A percentile compares a stretch with the other conserved stretches of the same genome.
phyloP scores from a whole-genome alignment of 2,113 vertebrate genomes.

The Abramis brama region DNA sequence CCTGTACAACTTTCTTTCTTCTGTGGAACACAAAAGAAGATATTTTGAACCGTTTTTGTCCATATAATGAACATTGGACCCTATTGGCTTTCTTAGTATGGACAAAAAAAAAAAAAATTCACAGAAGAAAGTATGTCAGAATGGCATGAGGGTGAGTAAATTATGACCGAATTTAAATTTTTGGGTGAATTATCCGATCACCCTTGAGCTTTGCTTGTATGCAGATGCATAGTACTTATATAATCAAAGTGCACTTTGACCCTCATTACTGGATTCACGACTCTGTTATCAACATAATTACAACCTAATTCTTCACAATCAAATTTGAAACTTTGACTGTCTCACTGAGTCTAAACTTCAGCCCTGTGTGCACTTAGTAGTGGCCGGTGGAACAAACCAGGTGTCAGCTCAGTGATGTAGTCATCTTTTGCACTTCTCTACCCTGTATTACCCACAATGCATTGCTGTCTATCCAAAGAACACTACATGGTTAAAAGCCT shows the following conservation, averaged over 20 bases:
- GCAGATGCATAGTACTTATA: conserved; percentile 6
- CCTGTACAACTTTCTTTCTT: neutral
- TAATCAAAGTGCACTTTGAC: conserved; percentile 45
- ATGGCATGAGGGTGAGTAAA: neutral
- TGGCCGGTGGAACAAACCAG: neutral
- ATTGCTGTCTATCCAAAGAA: conserved; percentile 5
- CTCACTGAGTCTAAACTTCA: conserved; percentile 4
- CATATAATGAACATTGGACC: neutral
- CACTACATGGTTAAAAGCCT: neutral
- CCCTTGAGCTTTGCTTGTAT: conserved; percentile 17
- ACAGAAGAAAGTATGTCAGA: neutral
- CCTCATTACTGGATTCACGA: neutral
- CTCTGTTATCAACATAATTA: neutral
- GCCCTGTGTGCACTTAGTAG: conserved; percentile 21
- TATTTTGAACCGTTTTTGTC: neutral
- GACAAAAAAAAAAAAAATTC: too few relatives aligned
- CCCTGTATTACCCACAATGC: neutral
- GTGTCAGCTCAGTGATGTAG: neutral
- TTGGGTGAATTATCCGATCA: neutral
- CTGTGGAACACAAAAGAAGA: neutral
- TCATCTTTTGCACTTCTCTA: neutral
- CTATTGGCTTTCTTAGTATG: too few relatives aligned
- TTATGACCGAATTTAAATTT: neutral
- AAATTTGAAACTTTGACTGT: neutral
- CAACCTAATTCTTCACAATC: neutral